Percentiles rank a stretch among this genome's conserved stretches.
Evolutionary conservation across 2,888 invertebrate species (phyloP).

Genomic region (Schizaphis graminum): DNA sequence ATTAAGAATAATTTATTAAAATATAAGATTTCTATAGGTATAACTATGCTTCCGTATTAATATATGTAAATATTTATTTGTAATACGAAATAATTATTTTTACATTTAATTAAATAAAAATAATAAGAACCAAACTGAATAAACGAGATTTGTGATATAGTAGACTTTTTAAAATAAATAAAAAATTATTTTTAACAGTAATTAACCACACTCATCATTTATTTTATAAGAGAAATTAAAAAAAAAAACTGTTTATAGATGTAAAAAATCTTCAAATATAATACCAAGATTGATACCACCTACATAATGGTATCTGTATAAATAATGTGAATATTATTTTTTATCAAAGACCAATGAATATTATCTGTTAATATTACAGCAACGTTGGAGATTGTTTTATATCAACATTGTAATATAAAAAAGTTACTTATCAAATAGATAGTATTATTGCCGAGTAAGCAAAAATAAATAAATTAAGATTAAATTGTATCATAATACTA

Average conservation of each 20-base stretch:
- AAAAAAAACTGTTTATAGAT: neutral
- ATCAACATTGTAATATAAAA: neutral
- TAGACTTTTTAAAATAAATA: neutral
- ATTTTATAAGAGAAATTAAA: neutral
- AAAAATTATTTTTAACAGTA: neutral
- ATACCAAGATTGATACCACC: neutral
- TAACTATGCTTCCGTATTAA: too few species aligned
- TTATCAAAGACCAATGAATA: neutral
- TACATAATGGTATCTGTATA: neutral
- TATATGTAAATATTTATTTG: neutral
- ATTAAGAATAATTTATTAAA: neutral
- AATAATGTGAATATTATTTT: neutral
- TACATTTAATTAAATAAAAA: neutral
- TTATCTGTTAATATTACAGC: neutral
- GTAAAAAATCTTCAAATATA: neutral
- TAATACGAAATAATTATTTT: neutral
- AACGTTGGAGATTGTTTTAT: neutral
- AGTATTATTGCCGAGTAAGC: neutral
- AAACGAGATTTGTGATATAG: neutral
- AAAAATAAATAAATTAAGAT: neutral
- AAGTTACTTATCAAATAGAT: neutral
- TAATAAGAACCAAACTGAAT: neutral
- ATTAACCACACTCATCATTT: neutral
- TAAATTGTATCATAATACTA: neutral
- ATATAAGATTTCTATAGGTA: neutral